phyloP scores from a whole-genome alignment of 2,797 vertebrate genomes.

The Vultur gryphus region DNA sequence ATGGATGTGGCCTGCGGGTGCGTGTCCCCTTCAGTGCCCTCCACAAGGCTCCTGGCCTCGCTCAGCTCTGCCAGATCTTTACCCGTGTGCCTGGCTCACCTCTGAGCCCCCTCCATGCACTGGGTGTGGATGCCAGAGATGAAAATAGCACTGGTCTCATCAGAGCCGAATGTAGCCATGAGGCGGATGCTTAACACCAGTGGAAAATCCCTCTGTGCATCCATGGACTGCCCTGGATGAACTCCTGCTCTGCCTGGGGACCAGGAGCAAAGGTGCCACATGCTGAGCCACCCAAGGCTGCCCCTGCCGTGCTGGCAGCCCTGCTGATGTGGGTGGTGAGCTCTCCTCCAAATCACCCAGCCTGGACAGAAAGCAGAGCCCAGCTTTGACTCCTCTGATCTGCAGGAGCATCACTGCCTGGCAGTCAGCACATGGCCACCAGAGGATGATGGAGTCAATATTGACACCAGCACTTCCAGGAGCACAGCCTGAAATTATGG shows the following conservation, averaged over 20 bases:
- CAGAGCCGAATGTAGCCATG: background rate
- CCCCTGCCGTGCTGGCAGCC: background rate
- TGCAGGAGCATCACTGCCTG: fast-evolving
- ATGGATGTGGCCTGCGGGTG: background rate
- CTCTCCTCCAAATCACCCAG: background rate
- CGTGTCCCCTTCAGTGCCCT: background rate
- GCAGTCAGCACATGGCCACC: fast-evolving
- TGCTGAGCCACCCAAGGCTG: background rate
- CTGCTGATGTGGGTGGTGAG: background rate
- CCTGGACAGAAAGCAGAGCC: background rate
- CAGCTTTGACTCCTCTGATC: background rate
- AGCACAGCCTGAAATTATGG: background rate
- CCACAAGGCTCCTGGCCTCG: background rate
- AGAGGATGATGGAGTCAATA: background rate
- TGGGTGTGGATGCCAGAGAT: background rate
- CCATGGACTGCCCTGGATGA: background rate
- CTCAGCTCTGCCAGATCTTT: background rate
- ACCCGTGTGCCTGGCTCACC: background rate
- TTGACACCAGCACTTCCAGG: background rate
- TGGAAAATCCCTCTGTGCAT: background rate
- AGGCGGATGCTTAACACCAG: background rate
- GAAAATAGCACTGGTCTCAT: background rate
- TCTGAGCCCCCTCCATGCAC: background rate
- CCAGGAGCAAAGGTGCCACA: background rate
- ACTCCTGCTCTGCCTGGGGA: background rate